Base-by-base conservation (phyloP, 2,113 vertebrate genomes). In the Pyrgilauda ruficollis region DNA sequence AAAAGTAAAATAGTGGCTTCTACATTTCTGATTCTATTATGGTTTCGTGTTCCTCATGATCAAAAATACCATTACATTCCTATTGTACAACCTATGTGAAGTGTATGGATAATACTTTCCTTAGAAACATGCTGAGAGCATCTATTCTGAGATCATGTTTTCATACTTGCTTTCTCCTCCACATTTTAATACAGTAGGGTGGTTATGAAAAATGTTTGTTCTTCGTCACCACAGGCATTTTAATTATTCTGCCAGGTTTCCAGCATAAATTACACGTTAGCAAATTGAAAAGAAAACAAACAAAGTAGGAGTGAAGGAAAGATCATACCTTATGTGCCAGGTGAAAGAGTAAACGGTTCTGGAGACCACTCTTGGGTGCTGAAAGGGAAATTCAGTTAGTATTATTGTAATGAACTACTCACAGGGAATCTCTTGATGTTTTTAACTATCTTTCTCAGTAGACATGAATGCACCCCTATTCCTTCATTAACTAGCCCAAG, bases 271-370 rank as follows among this genome's bases (percentile, higher is more conserved):
- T 84, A 75, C 79, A 73, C 18, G 56, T 52, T 72, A 70, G 21
- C 22, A 58, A 91, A 80, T 0, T 52, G 39, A 86, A 96, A 94
- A 74, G 81, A 76, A 93, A 94, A 66, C 66, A 84, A 89, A 79
- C 13, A 88, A 91, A 63, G 49, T 7, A 77, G n/a, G 7, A 81
- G 22, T 63, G 77, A 94, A 82, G 87, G 90, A n/a, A 93, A 87
- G 52, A 84, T 86, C 96, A 70, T 97, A 99, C 99, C 99, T 99
- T 99, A 96, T 99, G 99, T 69, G 99, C 99, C 98, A 99, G 96
- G 96, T 99, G 99, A 98, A 99, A 99, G 53, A 99, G 98, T 33
- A 99, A 98, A 44, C 99, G 98, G 95, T 99, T 99, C 97, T 99
- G 99, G 55, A 99, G 98, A 50, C 98, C 98, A 94, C 98, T 99